phyloP scores from a whole-genome alignment of 2,797 vertebrate species.

The Petrocephalus schoutedeni region DNA sequence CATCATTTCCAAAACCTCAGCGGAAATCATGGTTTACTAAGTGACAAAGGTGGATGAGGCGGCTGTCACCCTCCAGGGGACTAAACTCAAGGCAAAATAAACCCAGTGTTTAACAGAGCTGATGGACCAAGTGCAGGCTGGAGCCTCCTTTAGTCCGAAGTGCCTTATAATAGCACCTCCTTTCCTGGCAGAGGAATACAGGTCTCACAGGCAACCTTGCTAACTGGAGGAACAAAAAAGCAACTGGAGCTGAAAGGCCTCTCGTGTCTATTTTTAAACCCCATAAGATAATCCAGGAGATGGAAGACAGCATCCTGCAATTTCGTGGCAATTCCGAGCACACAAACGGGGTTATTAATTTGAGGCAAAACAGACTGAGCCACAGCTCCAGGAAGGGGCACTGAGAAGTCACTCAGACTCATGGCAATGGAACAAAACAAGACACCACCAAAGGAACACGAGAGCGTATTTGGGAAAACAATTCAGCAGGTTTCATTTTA shows the following conservation, averaged over 20 bases:
- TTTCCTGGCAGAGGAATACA: too few species aligned
- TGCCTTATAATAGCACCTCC: constrained; percentile 23
- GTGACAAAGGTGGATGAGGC: not conserved
- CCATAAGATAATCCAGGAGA: not conserved
- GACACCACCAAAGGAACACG: not conserved
- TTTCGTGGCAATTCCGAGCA: not conserved
- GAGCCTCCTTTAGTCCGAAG: not conserved
- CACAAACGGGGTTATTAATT: not conserved
- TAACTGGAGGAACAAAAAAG: not conserved
- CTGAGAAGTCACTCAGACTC: not conserved
- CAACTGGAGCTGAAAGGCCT: not conserved
- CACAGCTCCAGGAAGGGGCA: not conserved
- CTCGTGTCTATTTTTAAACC: not conserved
- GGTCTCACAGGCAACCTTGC: not conserved
- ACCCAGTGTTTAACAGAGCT: not conserved
- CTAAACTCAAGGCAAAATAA: not conserved
- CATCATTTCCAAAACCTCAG: not conserved
- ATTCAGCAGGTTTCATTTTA: not conserved
- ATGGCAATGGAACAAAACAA: not conserved
- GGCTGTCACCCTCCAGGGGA: not conserved
- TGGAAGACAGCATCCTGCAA: not conserved
- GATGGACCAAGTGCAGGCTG: not conserved
- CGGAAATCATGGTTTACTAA: not conserved
- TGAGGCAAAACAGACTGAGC: not conserved
- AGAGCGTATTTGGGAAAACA: not conserved